Base-by-base conservation (phyloP, 2,888 invertebrate genomes). In the Drosophila barbarae region DNA sequence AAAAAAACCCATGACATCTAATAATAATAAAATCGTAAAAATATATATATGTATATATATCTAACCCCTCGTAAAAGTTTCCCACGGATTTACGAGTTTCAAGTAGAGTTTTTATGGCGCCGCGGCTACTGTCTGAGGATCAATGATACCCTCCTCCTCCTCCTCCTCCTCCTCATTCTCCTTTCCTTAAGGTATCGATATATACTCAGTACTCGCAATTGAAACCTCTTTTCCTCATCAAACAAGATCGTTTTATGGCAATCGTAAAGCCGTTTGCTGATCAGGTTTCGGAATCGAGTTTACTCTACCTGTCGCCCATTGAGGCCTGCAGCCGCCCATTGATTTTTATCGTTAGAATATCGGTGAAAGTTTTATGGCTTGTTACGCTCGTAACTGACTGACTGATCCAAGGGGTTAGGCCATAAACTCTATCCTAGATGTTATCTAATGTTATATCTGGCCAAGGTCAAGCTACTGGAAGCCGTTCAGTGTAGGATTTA, bases 311-410 rank as follows among this genome's bases (percentile, higher is more conserved):
- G 64, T 73, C 69, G 65, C 50, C 56, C 28, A 42, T 42, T 42
- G 42, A 42, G 42, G 9, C 26, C 26, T 26, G 23, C 38, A 12
- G 81, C 69, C 76, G 65, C 26, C 65, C 82, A 77, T 77, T 74
- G 69, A 81, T 79, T 72, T 47, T 74, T 74, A 81, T 84, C 78
- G 81, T 10, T 30, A 30, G 78, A 50, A 71, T 76, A 71, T 76
- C 76, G 84, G 82, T 65, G 79, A 79, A 79, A 79, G 79, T 79
- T 84, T 79, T 84, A 79, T 61, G 79, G 55, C 76, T 61, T 63
- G 74, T 76, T 73, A 68, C 72, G 73, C 53, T 83, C 73, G 64
- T 73, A 56, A 28, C 52, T 50, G 21, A 26, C 5, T 9, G 23
- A 23, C 23, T 23, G 21, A 42, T 53, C 47, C 64, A 36, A 0